Conservation (phyloP, 2,113 vertebrate species). For the Aegotheles bennettii region DNA sequence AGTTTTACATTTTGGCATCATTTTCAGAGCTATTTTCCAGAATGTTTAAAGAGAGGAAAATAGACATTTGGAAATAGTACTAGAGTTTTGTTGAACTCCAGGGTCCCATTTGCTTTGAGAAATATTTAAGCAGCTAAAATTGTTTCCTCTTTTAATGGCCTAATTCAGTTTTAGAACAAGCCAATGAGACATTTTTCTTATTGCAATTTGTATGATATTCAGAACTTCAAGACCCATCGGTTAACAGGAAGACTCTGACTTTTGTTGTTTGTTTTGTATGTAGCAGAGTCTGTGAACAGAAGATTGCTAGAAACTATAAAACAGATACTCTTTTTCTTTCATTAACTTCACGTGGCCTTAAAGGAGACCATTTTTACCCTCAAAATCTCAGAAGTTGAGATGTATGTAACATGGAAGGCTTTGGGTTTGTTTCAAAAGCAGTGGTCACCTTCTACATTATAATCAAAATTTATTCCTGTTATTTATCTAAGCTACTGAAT, state of each 20-base stretch:
- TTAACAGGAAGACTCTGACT: constrained; percentile 23
- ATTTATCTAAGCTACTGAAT: neutral
- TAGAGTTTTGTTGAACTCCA: constrained; percentile 19
- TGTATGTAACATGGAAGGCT: neutral
- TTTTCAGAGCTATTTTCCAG: constrained; percentile 61
- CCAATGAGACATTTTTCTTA: neutral
- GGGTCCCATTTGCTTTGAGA: constrained; percentile 38
- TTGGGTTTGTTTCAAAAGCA: neutral
- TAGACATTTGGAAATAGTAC: constrained; percentile 37
- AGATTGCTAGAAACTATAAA: neutral
- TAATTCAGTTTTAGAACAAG: constrained; percentile 43
- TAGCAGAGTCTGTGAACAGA: neutral
- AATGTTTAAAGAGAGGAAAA: constrained; percentile 54
- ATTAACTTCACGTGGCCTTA: neutral
- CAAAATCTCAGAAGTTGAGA: neutral
- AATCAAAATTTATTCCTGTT: neutral
- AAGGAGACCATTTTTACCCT: neutral
- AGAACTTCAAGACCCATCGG: neutral
- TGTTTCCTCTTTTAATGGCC: constrained; percentile 54
- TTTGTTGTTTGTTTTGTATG: neutral
- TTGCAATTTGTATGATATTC: constrained; percentile 18
- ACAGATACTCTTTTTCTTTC: neutral
- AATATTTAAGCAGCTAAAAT: constrained; percentile 36
- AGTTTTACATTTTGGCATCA: constrained; percentile 69
- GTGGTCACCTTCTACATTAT: neutral